Base-by-base conservation (phyloP, 1,140 invertebrate species). In the Brachionus angularis region DNA sequence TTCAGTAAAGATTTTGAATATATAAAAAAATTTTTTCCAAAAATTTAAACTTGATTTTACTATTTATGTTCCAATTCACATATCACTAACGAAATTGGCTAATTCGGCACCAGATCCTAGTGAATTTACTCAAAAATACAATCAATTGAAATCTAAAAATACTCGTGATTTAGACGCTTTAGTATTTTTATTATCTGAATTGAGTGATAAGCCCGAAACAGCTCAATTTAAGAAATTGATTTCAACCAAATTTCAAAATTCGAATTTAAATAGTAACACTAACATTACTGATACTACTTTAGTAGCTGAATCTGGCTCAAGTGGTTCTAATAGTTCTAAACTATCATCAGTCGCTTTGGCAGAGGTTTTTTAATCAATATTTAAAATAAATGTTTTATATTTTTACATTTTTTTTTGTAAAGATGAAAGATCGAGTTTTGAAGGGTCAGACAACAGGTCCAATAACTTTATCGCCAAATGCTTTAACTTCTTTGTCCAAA, bases 371-470 rank as follows among this genome's bases (percentile, higher is more conserved):
- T 16, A 29, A 18, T 14, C 25, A 18, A 25, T 25, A 1, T 64
- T 16, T 42, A 5, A 31, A 27, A 27, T 14, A 5, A 27, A 5
- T 31, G 8, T 5, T 52, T 52, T 52, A 3, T 27, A 52, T 5
- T 5, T 27, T 18, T 21, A 34, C 8, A 58, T 33, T 58, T 58
- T 23, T 18, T 10, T 3, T 34, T 34, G 8, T 10, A 16, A 67
- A 67, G 62, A 67, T 67, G 62, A 67, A 67, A 34, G 62, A 67
- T 31, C 46, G 47, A 67, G 62, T 67, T 7, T 50, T 67, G 23
- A 46, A 50, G 18, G 47, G 62, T 21, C 25, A 39, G 4, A 34
- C 42, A 4, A 67, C 39, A 29, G 29, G 39, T 23, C 12, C 33
- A 23, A 25, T 47, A 27, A 36, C 62, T 10, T 31, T 67, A 34